Evolutionary conservation across 2,797 vertebrate genomes (phyloP).

Genomic region (Scomberomorus guttatus): DNA sequence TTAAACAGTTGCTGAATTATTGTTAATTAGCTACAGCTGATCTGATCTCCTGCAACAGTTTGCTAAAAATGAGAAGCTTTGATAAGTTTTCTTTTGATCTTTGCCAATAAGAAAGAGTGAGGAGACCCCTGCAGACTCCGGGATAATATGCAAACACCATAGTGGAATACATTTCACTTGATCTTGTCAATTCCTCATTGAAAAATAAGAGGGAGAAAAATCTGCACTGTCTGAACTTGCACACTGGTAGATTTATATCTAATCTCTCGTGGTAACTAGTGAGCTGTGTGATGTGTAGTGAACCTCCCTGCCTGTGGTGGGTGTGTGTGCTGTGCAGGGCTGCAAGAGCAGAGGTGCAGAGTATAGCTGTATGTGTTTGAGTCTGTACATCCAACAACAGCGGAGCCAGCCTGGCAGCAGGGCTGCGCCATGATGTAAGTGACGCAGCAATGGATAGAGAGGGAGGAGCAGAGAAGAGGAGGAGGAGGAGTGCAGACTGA

Average conservation of each 20-base stretch:
- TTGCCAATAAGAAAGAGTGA: neutral
- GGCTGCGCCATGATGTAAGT: slow-evolving; percentile 48
- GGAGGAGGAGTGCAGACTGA: slow-evolving; percentile 5
- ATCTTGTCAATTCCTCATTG: neutral
- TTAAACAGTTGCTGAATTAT: too few species aligned
- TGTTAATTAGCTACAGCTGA: neutral
- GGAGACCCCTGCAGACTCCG: neutral
- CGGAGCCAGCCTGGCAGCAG: slow-evolving; percentile 37
- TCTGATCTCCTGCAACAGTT: too few species aligned
- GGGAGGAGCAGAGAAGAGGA: neutral
- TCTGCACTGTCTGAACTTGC: neutral
- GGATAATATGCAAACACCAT: neutral
- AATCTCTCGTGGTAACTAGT: neutral
- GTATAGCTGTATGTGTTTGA: neutral
- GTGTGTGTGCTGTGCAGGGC: slow-evolving; percentile 6
- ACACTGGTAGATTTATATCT: neutral
- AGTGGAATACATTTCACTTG: neutral
- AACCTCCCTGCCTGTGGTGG: slow-evolving; percentile 12
- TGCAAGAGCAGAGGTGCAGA: too few species aligned
- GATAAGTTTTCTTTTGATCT: too few species aligned
- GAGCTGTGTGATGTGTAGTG: neutral
- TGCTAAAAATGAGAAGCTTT: too few species aligned
- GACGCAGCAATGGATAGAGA: slow-evolving; percentile 27
- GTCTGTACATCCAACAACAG: slow-evolving; percentile 23
- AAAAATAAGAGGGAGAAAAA: neutral